Percentiles rank a stretch among this genome's conserved stretches.
These are phyloP conservation scores for Eristalinus aeneus DNA, from an alignment of 2,888 invertebrate species.

Conservation along the genomic window DNA sequence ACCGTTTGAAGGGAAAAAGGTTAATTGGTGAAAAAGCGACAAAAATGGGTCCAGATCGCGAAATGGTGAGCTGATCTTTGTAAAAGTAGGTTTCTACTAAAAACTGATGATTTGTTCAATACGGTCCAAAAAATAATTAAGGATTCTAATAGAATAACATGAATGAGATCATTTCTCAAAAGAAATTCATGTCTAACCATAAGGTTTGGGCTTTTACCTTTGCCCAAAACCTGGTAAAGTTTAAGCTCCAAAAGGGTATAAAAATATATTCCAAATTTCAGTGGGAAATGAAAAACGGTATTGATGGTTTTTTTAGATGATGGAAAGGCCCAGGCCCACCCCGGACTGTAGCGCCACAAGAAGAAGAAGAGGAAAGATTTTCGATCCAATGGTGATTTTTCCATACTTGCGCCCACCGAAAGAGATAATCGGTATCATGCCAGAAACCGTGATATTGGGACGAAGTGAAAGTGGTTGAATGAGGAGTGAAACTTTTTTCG, in stretches of 20 bases:
- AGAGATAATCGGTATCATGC: too few relatives aligned
- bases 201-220: conserved; percentile 17
- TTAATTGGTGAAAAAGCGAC: conserved; percentile 26
- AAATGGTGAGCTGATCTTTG: conserved; percentile 34
- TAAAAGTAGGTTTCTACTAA: conserved; percentile 42
- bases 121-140: conserved; percentile 43
- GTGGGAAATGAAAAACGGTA: conserved; percentile 49
- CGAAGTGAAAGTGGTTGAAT: too few relatives aligned
- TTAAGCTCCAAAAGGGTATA: conserved; percentile 47
- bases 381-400: conserved; percentile 49
- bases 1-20: conserved; percentile 20
- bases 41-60: conserved; percentile 31
- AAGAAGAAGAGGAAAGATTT: conserved; percentile 40
- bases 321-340: too few relatives aligned
- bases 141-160: conserved; percentile 29
- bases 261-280: conserved; percentile 53
- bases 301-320: too few relatives aligned
- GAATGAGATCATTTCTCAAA: conserved; percentile 23
- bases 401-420: too few relatives aligned
- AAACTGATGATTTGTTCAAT: conserved; percentile 35
- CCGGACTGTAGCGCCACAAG: too few relatives aligned
- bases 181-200: conserved; percentile 21
- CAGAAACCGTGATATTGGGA: too few relatives aligned
- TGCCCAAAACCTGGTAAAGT: conserved; percentile 52
- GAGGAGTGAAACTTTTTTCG: conserved; percentile 27